Base-by-base conservation (phyloP, 2,113 vertebrate genomes). In the Sander lucioperca region DNA sequence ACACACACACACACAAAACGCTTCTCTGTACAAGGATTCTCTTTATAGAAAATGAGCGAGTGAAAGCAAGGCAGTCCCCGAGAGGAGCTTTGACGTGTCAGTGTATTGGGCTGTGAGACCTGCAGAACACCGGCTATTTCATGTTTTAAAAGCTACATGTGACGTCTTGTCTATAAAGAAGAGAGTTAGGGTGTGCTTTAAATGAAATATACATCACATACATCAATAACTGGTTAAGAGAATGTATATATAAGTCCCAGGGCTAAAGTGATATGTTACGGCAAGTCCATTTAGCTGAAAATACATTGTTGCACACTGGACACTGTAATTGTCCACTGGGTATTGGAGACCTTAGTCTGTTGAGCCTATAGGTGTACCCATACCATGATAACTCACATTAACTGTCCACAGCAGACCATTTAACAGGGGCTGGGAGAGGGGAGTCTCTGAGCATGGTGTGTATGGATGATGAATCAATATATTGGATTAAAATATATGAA, bases 191-290 rank as follows among this genome's bases (percentile, higher is more conserved):
- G 82, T 43, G 76, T 77, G 77, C 89, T 91, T 92, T 88, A 88
- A 89, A 92, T 86, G 85, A 85, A 89, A 89, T 87, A 91, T 91
- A 88, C 90, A 92, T 93, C 90, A 91, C 90, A 94, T 92, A 87
- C 80, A 90, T 92, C 90, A 88, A 85, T 82, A 92, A 93, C 91
- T 87, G 92, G 91, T 93, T 92, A 94, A 86, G 91, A 81, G 83
- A 92, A 92, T 90, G 87, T 94, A 89, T 89, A 87, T 90, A 84
- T 83, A 86, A 84, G 87, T 92, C 92, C 91, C 91, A 86, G 71
- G 70, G 86, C 92, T 88, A n/a, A 85, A 82, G 88, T 77, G 79
- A 91, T 92, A 84, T 79, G 84, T 92, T 91, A 89, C 84, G 78
- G 68, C 74, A 64, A 81, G 89, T 91, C 90, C 91, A 93, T 94